Conservation (phyloP, 2,113 vertebrate genomes). For the Zootoca vivipara region DNA sequence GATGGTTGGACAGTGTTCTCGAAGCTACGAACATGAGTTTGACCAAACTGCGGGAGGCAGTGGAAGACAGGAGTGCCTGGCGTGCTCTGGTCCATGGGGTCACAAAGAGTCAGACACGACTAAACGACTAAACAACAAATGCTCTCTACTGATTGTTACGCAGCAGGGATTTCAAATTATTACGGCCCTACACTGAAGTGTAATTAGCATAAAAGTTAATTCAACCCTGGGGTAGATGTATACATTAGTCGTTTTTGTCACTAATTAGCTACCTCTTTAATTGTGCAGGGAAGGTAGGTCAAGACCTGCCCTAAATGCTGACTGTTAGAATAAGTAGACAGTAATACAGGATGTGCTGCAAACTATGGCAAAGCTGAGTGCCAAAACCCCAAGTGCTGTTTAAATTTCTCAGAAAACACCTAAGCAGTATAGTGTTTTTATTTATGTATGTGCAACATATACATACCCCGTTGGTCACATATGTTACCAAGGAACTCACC, state of each 20-base stretch:
- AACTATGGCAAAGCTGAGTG: background rate
- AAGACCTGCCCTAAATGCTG: conserved; percentile 23
- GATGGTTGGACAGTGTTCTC: no score
- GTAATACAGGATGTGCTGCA: background rate
- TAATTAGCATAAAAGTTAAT: conserved; percentile 28
- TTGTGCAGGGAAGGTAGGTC: conserved; percentile 19
- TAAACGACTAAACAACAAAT: no score
- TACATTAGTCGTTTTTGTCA: conserved; percentile 19
- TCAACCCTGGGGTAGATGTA: conserved; percentile 12
- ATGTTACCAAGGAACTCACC: background rate
- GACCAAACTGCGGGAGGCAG: no score
- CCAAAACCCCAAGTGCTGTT: background rate
- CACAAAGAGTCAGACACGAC: no score
- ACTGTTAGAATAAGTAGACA: background rate
- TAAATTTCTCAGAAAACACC: background rate
- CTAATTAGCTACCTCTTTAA: conserved; percentile 30
- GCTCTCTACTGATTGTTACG: background rate
- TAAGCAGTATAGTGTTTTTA: background rate
- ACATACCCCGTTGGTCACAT: background rate
- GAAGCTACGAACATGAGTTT: no score
- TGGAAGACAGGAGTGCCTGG: no score
- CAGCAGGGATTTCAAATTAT: conserved; percentile 5
- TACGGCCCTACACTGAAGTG: background rate
- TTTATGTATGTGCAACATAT: conserved; percentile 6
- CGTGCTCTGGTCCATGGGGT: no score